Conservation (phyloP, 2,888 invertebrate species). For the Heteromyza rotundicornis region DNA sequence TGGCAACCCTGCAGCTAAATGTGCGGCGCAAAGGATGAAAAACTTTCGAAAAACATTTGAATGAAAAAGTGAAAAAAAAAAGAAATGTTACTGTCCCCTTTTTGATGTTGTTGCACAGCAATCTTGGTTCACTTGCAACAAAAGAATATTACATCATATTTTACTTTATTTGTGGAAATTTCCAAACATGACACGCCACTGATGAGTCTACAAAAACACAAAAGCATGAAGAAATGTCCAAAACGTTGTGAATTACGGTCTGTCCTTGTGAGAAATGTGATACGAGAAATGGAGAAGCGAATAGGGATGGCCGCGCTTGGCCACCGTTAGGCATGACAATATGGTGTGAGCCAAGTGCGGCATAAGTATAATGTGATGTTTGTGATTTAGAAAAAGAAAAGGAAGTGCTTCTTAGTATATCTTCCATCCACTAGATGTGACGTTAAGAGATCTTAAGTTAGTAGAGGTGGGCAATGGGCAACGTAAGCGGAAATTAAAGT, state of each 20-base stretch:
- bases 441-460: too few species aligned
- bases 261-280: not conserved
- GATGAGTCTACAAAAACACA: not conserved
- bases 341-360: not conserved
- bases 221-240: not conserved
- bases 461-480: too few species aligned
- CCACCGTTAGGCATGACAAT: not conserved
- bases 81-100: too few species aligned
- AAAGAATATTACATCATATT: not conserved
- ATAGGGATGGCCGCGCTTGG: not conserved
- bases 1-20: not conserved
- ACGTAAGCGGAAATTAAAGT: too few species aligned
- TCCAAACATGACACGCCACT: slow-evolving; percentile 4
- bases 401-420: too few species aligned
- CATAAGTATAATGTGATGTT: not conserved
- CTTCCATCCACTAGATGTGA: too few species aligned
- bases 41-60: too few species aligned
- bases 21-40: not conserved
- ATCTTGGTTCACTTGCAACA: not conserved
- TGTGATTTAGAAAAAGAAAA: not conserved
- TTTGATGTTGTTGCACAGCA: not conserved
- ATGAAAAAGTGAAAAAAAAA: not conserved
- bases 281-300: not conserved
- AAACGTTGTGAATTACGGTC: not conserved
- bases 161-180: not conserved